Conservation (phyloP, 2,113 vertebrate genomes). For the Oryctolagus cuniculus region DNA sequence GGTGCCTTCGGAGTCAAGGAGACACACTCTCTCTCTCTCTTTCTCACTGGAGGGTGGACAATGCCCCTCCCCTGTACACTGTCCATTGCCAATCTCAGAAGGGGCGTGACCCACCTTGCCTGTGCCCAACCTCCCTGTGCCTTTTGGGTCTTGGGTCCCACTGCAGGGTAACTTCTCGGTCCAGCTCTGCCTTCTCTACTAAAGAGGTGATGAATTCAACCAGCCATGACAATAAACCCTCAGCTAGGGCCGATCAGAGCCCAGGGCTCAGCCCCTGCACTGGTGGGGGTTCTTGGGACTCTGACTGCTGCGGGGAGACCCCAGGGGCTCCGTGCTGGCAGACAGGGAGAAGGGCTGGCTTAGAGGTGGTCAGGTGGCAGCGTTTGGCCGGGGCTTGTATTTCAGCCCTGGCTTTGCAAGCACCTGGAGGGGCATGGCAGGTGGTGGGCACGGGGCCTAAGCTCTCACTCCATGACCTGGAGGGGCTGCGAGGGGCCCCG, state of each 20-base stretch:
- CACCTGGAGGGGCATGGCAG: neutral
- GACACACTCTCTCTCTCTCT: neutral
- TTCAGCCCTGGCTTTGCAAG: neutral
- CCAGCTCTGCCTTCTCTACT: neutral
- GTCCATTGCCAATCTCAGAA: neutral
- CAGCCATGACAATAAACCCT: conserved; percentile 1
- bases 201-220: neutral
- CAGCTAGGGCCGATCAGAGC: neutral
- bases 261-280: too few species aligned
- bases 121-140: too few species aligned
- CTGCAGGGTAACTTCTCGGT: neutral
- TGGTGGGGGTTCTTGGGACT: neutral
- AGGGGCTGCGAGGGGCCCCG: neutral
- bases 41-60: neutral
- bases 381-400: neutral
- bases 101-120: neutral
- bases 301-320: neutral
- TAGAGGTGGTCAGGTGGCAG: neutral
- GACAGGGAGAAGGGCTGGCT: neutral
- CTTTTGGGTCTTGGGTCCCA: neutral
- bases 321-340: neutral
- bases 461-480: neutral
- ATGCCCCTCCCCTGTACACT: fast-evolving
- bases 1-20: neutral
- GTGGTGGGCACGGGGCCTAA: neutral